These are phyloP conservation scores for Lepidurus apus DNA, from an alignment of 1,140 invertebrate genomes.

Conservation along the genomic window DNA sequence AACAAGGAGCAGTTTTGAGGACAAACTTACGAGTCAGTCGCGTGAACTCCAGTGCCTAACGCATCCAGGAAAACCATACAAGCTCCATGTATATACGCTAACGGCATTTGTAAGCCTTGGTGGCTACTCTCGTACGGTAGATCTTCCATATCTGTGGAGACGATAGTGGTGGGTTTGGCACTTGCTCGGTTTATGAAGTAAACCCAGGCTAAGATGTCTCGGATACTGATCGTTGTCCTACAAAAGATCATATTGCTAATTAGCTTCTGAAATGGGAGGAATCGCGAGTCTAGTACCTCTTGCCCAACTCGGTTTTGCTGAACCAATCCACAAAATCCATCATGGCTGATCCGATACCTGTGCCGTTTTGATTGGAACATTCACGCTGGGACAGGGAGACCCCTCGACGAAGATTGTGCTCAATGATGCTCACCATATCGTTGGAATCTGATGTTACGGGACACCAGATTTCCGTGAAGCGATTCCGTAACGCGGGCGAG, in stretches of 20 bases:
- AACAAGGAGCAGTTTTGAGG: neutral
- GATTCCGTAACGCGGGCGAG: slow-evolving; percentile 92
- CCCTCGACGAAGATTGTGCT: slow-evolving; percentile 63
- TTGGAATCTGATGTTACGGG: slow-evolving; percentile 58
- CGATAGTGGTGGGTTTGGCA: slow-evolving; percentile 1
- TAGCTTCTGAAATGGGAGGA: too few species aligned
- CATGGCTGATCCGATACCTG: slow-evolving; percentile 60
- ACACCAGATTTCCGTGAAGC: slow-evolving; percentile 99
- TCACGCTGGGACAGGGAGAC: slow-evolving; percentile 43
- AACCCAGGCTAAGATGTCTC: slow-evolving; percentile 90
- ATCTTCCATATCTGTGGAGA: neutral
- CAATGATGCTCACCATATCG: slow-evolving; percentile 72
- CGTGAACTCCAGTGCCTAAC: slow-evolving; percentile 65
- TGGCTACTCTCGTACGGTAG: slow-evolving; percentile 24
- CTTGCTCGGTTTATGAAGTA: slow-evolving; percentile 75
- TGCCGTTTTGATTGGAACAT: slow-evolving; percentile 45
- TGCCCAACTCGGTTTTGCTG: slow-evolving; percentile 62
- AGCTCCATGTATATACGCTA: slow-evolving; percentile 80
- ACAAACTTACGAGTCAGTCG: slow-evolving; percentile 51
- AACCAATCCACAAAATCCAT: slow-evolving; percentile 78
- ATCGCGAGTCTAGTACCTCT: slow-evolving; percentile 46
- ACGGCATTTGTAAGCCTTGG: slow-evolving; percentile 44
- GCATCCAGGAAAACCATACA: slow-evolving; percentile 86
- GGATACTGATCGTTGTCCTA: slow-evolving; percentile 62
- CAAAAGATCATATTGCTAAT: neutral